Conservation (phyloP, 23 tunicate species). For the Ciona savignyi region DNA sequence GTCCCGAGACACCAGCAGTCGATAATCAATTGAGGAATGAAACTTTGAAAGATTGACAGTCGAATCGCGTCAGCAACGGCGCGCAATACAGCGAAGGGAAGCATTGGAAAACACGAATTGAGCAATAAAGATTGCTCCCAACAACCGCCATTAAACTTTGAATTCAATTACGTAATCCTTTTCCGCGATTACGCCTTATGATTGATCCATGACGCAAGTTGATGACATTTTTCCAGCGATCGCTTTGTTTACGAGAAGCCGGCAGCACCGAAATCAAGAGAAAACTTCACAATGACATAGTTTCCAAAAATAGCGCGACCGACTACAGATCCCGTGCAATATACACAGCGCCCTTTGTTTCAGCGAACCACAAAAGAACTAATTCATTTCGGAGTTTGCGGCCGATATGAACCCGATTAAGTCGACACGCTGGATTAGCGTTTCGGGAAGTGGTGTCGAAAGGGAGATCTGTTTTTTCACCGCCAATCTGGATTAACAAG, state of each 20-base stretch:
- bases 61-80: too few relatives aligned
- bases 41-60: background rate
- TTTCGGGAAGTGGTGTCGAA: background rate
- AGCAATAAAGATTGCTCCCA: too few relatives aligned
- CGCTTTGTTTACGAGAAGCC: background rate
- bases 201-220: background rate
- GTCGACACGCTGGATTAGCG: background rate
- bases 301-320: background rate
- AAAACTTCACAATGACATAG: background rate
- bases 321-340: background rate
- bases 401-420: background rate
- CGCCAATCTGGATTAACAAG: background rate
- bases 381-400: background rate
- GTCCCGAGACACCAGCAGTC: conserved; percentile 30
- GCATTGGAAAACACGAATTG: too few relatives aligned
- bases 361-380: background rate
- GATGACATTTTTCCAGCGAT: background rate
- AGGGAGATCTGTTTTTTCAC: background rate
- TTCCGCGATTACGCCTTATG: background rate
- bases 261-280: background rate
- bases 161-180: background rate
- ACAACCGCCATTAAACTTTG: background rate
- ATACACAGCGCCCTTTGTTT: background rate
- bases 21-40: background rate
- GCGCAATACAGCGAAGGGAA: too few relatives aligned